Conservation (phyloP, 2,113 vertebrate genomes). For the Bujurquina vittata region DNA sequence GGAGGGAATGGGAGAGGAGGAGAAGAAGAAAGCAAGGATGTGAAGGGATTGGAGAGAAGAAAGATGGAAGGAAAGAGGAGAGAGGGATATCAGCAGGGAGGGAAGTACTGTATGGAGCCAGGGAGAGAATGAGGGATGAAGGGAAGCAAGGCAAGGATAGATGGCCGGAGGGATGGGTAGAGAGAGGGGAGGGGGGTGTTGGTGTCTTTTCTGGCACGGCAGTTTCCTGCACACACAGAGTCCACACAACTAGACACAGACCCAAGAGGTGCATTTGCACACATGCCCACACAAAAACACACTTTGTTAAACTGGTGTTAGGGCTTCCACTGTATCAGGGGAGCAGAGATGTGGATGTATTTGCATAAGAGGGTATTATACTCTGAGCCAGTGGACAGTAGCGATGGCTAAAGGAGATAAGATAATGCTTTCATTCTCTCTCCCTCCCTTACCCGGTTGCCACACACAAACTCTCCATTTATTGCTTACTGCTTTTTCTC, state of each 20-base stretch:
- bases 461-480: conserved; percentile 50
- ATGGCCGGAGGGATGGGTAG: conserved; percentile 29
- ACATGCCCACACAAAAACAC: conserved; percentile 35
- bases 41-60: background rate
- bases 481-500: conserved; percentile 13
- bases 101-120: conserved; percentile 3
- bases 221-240: conserved; percentile 42
- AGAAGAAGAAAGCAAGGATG: background rate
- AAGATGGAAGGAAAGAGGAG: background rate
- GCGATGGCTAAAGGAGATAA: conserved; percentile 68
- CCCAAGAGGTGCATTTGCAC: conserved; percentile 27
- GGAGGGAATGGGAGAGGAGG: background rate
- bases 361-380: conserved; percentile 77
- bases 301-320: conserved; percentile 45
- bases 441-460: background rate
- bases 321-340: conserved; percentile 41
- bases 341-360: conserved; percentile 57
- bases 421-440: conserved; percentile 55
- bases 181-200: conserved; percentile 3
- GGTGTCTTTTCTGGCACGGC: conserved; percentile 44
- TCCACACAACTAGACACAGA: background rate
- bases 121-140: conserved; percentile 47
- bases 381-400: conserved; percentile 60
- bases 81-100: conserved; percentile 29
- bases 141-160: conserved; percentile 33